A percentile compares a stretch with the other conserved stretches of the same genome.
Conservation (phyloP, 2,888 invertebrate species). For the Rhagonycha lutea region DNA sequence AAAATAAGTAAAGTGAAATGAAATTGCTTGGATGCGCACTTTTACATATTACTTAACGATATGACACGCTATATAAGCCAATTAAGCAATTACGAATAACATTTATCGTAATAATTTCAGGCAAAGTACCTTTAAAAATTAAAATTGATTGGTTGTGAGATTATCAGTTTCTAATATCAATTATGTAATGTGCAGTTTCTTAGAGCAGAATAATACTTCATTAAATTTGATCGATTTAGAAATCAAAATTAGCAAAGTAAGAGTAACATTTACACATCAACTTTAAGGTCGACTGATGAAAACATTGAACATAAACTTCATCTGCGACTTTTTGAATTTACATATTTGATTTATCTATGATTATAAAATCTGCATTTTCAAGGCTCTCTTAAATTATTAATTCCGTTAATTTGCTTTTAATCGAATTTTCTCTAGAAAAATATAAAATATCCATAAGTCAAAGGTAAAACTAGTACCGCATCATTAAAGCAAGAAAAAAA, state of each 20-base stretch:
- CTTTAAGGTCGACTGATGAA: too few species aligned
- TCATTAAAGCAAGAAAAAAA: neutral
- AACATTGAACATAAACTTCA: too few species aligned
- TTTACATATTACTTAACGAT: neutral
- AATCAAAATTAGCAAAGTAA: too few species aligned
- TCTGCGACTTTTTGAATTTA: too few species aligned
- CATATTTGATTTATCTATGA: too few species aligned
- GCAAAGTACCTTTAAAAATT: neutral
- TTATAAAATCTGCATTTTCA: neutral
- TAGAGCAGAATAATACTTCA: too few species aligned
- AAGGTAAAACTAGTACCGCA: neutral
- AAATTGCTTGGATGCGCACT: neutral
- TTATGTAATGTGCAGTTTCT: neutral
- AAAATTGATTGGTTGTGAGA: neutral
- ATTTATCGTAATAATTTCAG: neutral
- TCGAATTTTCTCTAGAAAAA: neutral
- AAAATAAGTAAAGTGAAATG: neutral
- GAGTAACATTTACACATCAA: too few species aligned
- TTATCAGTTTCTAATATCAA: neutral
- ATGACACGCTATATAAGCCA: neutral
- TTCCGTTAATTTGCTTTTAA: neutral
- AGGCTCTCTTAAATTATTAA: neutral
- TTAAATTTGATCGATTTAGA: too few species aligned
- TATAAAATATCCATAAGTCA: neutral
- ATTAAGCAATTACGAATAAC: neutral